Conservation (phyloP, 2,888 invertebrate genomes). For the Carpatolechia fugitivella region DNA sequence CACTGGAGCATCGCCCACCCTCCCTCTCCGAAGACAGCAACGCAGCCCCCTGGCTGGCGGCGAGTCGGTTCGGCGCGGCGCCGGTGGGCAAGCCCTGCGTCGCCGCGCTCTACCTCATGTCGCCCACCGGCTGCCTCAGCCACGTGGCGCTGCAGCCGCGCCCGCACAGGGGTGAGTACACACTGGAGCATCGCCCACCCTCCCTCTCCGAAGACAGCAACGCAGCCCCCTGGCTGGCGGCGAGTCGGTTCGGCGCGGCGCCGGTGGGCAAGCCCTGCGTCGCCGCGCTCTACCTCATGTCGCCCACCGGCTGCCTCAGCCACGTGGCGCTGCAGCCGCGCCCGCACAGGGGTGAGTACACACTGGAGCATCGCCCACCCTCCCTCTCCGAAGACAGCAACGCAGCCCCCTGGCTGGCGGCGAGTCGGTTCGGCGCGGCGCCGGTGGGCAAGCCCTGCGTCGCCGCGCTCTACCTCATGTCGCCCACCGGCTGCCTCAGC, state of each 20-base stretch:
- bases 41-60: conserved; percentile 86
- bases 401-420: conserved; percentile 86
- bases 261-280: conserved; percentile 53
- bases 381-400: conserved; percentile 83
- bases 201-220: conserved; percentile 83
- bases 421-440: conserved; percentile 75
- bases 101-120: conserved; percentile 90
- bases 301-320: conserved; percentile 91
- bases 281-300: conserved; percentile 90
- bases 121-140: conserved; percentile 91
- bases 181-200: too few species aligned
- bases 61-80: conserved; percentile 75
- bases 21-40: conserved; percentile 83
- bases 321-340: conserved; percentile 93
- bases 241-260: conserved; percentile 75
- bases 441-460: conserved; percentile 53
- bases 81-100: conserved; percentile 53
- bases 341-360: conserved; percentile 57
- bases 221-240: conserved; percentile 86
- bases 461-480: conserved; percentile 90
- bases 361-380: too few species aligned
- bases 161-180: conserved; percentile 57
- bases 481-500: conserved; percentile 91
- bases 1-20: too few species aligned
- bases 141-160: conserved; percentile 93